Conservation (phyloP, 1,140 invertebrate species). For the Lordiphosa stackelbergi region DNA sequence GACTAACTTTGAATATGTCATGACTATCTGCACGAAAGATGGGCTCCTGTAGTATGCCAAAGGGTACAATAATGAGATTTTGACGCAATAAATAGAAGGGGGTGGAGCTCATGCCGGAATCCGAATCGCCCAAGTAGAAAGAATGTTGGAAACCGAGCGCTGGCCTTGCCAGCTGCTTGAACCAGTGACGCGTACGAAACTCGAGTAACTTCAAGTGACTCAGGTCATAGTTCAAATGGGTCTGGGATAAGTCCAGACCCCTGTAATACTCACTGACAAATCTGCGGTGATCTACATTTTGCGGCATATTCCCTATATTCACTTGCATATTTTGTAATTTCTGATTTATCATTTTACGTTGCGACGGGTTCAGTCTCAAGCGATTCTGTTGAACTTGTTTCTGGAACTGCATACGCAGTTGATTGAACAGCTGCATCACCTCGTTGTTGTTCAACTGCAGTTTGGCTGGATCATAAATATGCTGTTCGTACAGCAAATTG, state of each 20-base stretch:
- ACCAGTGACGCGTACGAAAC: slow-evolving; percentile 18
- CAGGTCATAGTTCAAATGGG: slow-evolving; percentile 22
- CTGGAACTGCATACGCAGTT: slow-evolving; percentile 31
- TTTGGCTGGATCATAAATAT: slow-evolving; percentile 9
- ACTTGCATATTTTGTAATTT: slow-evolving; percentile 39
- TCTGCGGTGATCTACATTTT: slow-evolving; percentile 1
- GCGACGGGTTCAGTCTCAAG: slow-evolving; percentile 4
- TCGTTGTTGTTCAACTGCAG: slow-evolving; percentile 8
- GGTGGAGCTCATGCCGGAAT: slow-evolving; percentile 29
- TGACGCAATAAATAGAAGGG: slow-evolving; percentile 44
- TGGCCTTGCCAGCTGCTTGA: slow-evolving; percentile 15
- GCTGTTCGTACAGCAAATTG: slow-evolving; percentile 41
- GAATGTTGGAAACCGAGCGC: neutral
- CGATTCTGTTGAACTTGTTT: slow-evolving; percentile 20
- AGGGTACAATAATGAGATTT: slow-evolving; percentile 52
- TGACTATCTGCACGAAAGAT: slow-evolving; percentile 37
- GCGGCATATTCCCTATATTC: slow-evolving; percentile 64
- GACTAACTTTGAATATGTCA: slow-evolving; percentile 53
- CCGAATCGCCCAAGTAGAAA: slow-evolving; percentile 29
- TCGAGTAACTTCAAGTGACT: slow-evolving; percentile 45
- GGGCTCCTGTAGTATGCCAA: slow-evolving; percentile 51
- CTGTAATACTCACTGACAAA: slow-evolving; percentile 38
- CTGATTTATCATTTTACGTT: slow-evolving; percentile 1
- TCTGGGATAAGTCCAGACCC: slow-evolving; percentile 14
- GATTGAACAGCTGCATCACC: slow-evolving; percentile 16